Conservation (phyloP, 2,113 vertebrate genomes). For the Alligator sinensis region DNA sequence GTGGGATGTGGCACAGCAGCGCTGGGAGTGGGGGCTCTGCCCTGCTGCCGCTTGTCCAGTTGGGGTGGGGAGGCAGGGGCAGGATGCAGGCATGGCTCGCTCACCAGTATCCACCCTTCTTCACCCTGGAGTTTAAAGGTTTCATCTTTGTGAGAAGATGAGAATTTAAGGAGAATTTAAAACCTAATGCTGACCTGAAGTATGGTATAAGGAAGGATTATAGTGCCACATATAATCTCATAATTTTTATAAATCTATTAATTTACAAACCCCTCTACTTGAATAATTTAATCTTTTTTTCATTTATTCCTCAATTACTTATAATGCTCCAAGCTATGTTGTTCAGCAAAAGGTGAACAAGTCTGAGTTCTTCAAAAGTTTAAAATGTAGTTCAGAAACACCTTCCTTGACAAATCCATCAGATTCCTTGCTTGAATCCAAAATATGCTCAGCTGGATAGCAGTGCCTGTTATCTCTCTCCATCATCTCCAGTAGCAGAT, state of each 20-base stretch:
- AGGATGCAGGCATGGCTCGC: too few relatives aligned
- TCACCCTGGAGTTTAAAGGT: neutral
- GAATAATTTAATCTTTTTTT: neutral
- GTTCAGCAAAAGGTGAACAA: neutral
- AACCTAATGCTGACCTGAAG: neutral
- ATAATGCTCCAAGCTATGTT: fast-evolving
- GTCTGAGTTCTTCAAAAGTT: neutral
- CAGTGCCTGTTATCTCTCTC: neutral
- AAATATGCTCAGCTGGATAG: neutral
- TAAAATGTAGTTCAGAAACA: neutral
- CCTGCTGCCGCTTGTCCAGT: too few relatives aligned
- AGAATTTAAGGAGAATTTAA: neutral
- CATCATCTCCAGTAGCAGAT: neutral
- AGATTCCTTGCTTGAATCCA: neutral
- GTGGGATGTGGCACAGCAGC: too few relatives aligned
- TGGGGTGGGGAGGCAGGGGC: too few relatives aligned
- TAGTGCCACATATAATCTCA: neutral
- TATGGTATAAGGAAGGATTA: neutral
- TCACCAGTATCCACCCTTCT: neutral
- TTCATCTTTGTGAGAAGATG: neutral
- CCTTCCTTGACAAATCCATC: neutral
- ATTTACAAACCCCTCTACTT: neutral
- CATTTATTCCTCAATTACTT: neutral
- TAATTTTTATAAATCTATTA: neutral
- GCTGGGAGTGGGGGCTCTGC: too few relatives aligned